Evolutionary conservation across 2,888 invertebrate genomes (phyloP).

Genomic region (Xylocampa areola): DNA sequence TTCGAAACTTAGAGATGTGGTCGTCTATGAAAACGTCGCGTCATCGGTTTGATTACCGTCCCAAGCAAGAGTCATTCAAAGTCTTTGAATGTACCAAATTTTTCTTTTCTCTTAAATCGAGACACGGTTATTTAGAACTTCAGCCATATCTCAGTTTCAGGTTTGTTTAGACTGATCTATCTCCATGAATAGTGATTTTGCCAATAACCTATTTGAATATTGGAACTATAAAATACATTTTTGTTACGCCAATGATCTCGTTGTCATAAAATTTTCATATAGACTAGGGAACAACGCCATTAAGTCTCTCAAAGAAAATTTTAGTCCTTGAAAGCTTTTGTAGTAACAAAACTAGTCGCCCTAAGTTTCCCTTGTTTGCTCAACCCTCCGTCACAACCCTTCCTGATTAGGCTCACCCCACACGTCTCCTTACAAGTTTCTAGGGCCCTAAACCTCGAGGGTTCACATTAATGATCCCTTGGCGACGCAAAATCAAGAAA

Average conservation of each 20-base stretch:
- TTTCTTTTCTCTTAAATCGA: too few relatives aligned
- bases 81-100: too few relatives aligned
- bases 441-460: conserved; percentile 58
- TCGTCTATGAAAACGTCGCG: too few relatives aligned
- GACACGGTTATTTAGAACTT: too few relatives aligned
- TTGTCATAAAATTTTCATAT: conserved; percentile 1
- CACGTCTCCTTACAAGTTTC: conserved; percentile 59
- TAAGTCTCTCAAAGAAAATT: conserved; percentile 44
- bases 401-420: conserved; percentile 65
- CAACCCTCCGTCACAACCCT: conserved; percentile 62
- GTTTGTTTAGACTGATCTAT: too few relatives aligned
- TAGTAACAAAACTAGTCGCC: conserved; percentile 54
- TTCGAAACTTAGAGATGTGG: too few relatives aligned
- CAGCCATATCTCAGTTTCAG: too few relatives aligned
- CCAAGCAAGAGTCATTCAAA: too few relatives aligned
- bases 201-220: too few relatives aligned
- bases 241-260: conserved; percentile 10
- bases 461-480: conserved; percentile 67
- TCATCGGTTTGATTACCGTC: too few relatives aligned
- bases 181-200: too few relatives aligned
- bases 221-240: too few relatives aligned
- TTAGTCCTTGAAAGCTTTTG: conserved; percentile 47
- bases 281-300: conserved; percentile 29
- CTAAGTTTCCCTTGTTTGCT: conserved; percentile 56
- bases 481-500: conserved; percentile 68